These are phyloP conservation scores for Leuciscus idus DNA, from an alignment of 2,113 vertebrate genomes.

Conservation along the genomic window DNA sequence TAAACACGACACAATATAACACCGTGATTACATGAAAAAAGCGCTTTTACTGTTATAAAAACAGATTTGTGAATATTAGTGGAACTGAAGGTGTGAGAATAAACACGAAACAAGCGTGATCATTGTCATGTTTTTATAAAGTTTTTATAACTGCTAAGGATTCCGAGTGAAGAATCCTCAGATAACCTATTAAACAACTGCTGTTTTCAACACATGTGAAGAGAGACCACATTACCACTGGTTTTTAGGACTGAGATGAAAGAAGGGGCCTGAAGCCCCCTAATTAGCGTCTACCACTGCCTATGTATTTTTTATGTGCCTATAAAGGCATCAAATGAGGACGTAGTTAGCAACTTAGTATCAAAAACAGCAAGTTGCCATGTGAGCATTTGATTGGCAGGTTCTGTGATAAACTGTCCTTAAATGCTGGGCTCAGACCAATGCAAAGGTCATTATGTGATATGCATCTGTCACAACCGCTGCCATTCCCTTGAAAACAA, in stretches of 20 bases:
- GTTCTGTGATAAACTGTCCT: constrained; percentile 7
- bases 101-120: too few relatives aligned
- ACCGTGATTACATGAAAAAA: too few relatives aligned
- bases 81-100: too few relatives aligned
- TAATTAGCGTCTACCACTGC: not conserved
- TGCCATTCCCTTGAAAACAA: constrained; percentile 39
- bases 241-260: constrained; percentile 16
- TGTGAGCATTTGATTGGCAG: not conserved
- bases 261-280: not conserved
- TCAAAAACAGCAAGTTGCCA: not conserved
- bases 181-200: not conserved
- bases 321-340: not conserved
- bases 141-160: not conserved
- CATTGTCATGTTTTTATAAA: not conserved
- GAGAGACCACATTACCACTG: not conserved
- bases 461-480: constrained; percentile 52
- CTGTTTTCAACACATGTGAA: not conserved
- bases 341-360: not conserved
- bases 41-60: too few relatives aligned
- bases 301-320: constrained; percentile 6
- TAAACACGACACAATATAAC: too few relatives aligned
- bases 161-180: not conserved
- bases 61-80: too few relatives aligned
- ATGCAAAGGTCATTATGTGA: constrained; percentile 22
- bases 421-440: constrained; percentile 1